Base-by-base conservation (phyloP, 2,888 invertebrate genomes). In the Scelioninae gen. 1 region DNA sequence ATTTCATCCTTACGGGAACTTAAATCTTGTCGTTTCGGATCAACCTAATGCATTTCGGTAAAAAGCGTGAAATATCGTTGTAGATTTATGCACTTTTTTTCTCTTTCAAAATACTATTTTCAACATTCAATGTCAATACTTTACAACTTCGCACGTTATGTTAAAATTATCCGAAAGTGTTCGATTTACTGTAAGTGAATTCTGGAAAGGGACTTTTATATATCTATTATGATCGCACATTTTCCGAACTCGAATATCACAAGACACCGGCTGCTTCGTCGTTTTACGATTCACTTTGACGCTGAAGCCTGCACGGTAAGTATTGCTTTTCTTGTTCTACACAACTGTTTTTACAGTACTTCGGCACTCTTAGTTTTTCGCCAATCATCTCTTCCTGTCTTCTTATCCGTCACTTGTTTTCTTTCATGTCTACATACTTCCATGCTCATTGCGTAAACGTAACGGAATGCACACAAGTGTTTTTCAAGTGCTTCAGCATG, bases 401-500 rank as follows among this genome's bases (percentile, higher is more conserved):
- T 71, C 77, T 62, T 71, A 29, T 49, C 43, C 56, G 40, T 78
- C 78, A 69, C 16, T 81, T 80, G 55, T 74, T 72, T 62, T 71
- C 75, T 78, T 83, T 83, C 85, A 78, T 74, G 78, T 82, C 81
- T 71, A 74, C 63, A 76, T 83, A 79, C 71, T 77, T 83, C 38
- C 72, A 71, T 68, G 71, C 58, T 72, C 82, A 75, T 79, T 83
- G 89, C 91, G 90, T 89, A 90, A 90, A 91, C 89, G 89, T 90
- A 89, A 89, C 89, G 91, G 91, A 92, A 91, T 92, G 92, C 89
- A 88, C 88, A 89, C 90, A 90, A 91, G 92, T 92, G 92, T 92
- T 91, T 90, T 89, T 92, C 92, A 90, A 92, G 92, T 91, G 92
- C 88, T 92, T 89, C 92, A 91, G 90, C 91, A 90, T 92, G 92